Base-by-base conservation (phyloP, 2,797 vertebrate genomes). In the Xenopus petersii region DNA sequence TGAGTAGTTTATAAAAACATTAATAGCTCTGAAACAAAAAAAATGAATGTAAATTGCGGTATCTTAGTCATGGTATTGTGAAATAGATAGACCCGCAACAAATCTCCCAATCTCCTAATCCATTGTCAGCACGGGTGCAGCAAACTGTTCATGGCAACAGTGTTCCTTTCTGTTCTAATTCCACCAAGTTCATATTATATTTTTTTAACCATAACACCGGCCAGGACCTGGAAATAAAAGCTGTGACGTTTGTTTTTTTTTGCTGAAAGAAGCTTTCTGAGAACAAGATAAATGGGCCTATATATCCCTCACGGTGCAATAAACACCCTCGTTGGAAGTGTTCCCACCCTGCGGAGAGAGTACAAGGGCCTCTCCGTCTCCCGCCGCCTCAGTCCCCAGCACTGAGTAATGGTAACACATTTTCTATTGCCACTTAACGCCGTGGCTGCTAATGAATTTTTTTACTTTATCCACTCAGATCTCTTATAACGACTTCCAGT, bases 281-380 rank as follows among this genome's bases (percentile, higher is more conserved):
- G 1, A 47, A 77, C 58, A 67, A 67, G 75, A 77, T 42, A 72
- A 77, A 77, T 77, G 56, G 58, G 33, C 63, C 70, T 67, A 71
- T 67, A 71, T 61, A 62, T 71, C 64, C 61, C 30, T 36, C 13
- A 62, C 12, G 55, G 36, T 67, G 64, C 75, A 62, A 55, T 30
- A 54, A 10, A 24, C 70, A 61, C 75, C 12, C 30, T 36, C 64
- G 47, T 47, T 9, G 10, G 33, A 69, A 75, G 15, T 16, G 7
- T 15, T 56, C n/a, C n/a, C 54, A 16, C 13, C 11, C 16, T 46
- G 36, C 5, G 30, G 36, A 12, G 49, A 47, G 47, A 47, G 60
- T 17, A 15, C 26, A 61, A 26, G 51, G 5, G n/a, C 7, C 47
- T 46, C 61, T 49, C 67, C 47, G 16, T 30, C n/a, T 21, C 12